These are phyloP conservation scores for Bufo gargarizans DNA, from an alignment of 2,113 vertebrate genomes.

Conservation along the genomic window DNA sequence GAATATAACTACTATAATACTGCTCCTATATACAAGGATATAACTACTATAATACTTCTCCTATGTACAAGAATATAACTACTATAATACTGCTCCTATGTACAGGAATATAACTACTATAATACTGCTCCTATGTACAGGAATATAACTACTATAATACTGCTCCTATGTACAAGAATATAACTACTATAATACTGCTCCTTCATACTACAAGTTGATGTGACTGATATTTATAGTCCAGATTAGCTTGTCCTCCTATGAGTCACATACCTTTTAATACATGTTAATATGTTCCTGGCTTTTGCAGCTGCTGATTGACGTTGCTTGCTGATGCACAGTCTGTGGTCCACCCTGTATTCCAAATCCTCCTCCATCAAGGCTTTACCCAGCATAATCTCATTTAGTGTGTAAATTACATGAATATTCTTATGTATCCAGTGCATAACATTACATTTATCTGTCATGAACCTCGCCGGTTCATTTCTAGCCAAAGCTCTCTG, in stretches of 20 bases:
- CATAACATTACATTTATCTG: slow-evolving; percentile 44
- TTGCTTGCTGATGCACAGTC: slow-evolving; percentile 37
- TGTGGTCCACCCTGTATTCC: slow-evolving; percentile 33
- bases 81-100: too few species aligned
- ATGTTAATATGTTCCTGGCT: slow-evolving; percentile 36
- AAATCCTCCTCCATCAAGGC: slow-evolving; percentile 47
- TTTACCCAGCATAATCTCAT: slow-evolving; percentile 36
- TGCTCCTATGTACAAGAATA: not conserved
- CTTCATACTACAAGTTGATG: slow-evolving; percentile 9
- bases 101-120: too few species aligned
- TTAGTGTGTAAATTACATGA: slow-evolving; percentile 42
- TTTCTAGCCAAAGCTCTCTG: slow-evolving; percentile 20
- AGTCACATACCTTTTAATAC: slow-evolving; percentile 34
- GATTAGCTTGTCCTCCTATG: not conserved
- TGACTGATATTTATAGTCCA: not conserved
- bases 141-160: slow-evolving; percentile 1
- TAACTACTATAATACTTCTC: too few species aligned
- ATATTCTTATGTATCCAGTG: slow-evolving; percentile 36
- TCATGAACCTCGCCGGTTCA: slow-evolving; percentile 15
- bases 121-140: not conserved
- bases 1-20: too few species aligned
- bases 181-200: not conserved
- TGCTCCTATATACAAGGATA: too few species aligned
- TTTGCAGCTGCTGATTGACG: slow-evolving; percentile 28
- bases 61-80: too few species aligned